Base-by-base conservation (phyloP, 2,113 vertebrate genomes). In the Cacatua alba region DNA sequence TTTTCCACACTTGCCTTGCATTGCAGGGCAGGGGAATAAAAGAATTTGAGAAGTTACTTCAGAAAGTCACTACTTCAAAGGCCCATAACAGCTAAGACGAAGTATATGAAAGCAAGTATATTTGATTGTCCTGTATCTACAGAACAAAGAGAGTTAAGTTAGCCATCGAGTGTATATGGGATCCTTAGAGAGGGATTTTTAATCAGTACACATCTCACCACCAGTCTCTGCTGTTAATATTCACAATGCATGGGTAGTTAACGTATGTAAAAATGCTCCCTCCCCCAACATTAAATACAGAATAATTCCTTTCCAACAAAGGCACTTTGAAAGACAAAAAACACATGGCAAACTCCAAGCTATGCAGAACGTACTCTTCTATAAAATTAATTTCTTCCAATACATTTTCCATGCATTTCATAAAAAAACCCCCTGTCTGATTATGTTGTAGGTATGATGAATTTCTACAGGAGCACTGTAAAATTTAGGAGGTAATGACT, bases 201-300 rank as follows among this genome's bases (percentile, higher is more conserved):
- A 78, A 90, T 80, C 67, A 77, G 75, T 35, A 39, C 71, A 33
- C 29, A 80, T 78, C 33, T 81, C 0, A 0, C 49, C 72, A 90
- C 41, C 39, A 82, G 60, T 17, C 68, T 77, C 48, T 60, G 68
- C 68, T 86, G 39, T 71, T 94, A 95, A 81, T 90, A 93, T 90
- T 96, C 92, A 95, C 62, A 78, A 78, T 57, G 49, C 82, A 92
- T 48, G 51, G 62, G 60, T 44, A 82, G 76, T 83, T 83, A 92
- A 91, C 79, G 80, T 85, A 80, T 16, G 71, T 74, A 86, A 92
- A 94, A 90, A 84, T 0, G 2, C 31, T 83, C 39, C 68, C 53
- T 90, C 60, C 48, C 41, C 75, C 88, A 82, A n/a, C 19, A 85
- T 92, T 89, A 90, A 94, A 90, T 52, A 82, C 60, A 60, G 53